Evolutionary conservation across 1,140 invertebrate species (phyloP), one percentile per base, ranked within the genome.

Genomic region (Andricus grossulariae): DNA sequence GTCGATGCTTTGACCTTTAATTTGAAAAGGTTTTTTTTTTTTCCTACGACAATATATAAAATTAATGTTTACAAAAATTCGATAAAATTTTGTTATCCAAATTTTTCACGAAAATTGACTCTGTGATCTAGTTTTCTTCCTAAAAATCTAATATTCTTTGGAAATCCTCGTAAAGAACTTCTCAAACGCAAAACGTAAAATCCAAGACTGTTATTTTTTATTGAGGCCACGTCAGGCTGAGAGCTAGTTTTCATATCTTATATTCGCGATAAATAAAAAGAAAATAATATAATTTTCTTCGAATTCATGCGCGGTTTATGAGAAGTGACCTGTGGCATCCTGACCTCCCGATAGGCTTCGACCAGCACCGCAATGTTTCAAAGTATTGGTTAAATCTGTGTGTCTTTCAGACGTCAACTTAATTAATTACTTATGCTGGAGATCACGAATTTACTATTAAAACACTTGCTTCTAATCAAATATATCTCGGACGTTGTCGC

Each of bases 311-410:
- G 74, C 74, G 74, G 52, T 76, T 75, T 19, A 74, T 78, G 73
- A 72, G 71, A 76, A 76, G 70, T 74, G 80, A 79, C 80, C 79
- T 80, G 54, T 81, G 80, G 80, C 66, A 74, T 72, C 75, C 18
- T 85, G 85, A 86, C 86, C 86, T 54, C 49, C 71, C 50, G 86
- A 88, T 87, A 87, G 79, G 70, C 78, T 79, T 78, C 85, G 80
- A 85, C 82, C 84, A 45, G 39, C 39, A 10, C 16, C 32, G 21
- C 25, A 79, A 80, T 74, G 70, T 60, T 50, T 55, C 79, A 75
- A 55, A 76, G 57, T 66, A 75, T 51, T 50, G 51, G 49, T 72
- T 55, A 57, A 74, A 55, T 54, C 55, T 55, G 45, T 72, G 18
- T 72, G 18, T 51, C 60, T 70, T 70, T 13, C 25, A 72, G 51